A percentile compares a stretch with the other conserved stretches of the same genome.
Evolutionary conservation across 2,797 vertebrate species (phyloP).

Genomic region (Paguma larvata): DNA sequence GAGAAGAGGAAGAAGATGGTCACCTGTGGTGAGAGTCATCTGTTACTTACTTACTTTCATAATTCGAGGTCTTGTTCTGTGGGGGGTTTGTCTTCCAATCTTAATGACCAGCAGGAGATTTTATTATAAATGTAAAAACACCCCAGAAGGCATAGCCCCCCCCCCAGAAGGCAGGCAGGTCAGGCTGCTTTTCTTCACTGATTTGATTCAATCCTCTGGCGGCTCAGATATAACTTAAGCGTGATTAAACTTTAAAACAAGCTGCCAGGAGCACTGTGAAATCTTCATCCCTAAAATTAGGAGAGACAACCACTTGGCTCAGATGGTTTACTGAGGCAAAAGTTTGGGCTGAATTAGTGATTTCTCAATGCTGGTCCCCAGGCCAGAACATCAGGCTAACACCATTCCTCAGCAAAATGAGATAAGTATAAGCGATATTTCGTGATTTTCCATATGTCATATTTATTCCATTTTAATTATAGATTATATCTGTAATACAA

Average conservation of each 20-base stretch:
- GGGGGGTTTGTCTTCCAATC: conserved; percentile 21
- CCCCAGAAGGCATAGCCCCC: neutral
- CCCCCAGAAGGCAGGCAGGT: neutral
- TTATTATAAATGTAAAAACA: conserved; percentile 54
- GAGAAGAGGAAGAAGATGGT: neutral
- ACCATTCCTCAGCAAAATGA: neutral
- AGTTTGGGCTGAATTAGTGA: conserved; percentile 44
- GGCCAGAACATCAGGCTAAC: neutral
- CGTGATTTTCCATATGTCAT: neutral
- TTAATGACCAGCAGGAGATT: neutral
- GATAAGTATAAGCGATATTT: neutral
- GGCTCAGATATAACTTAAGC: conserved; percentile 34
- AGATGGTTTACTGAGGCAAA: conserved; percentile 53
- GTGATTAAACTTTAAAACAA: conserved; percentile 58
- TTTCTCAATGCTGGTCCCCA: neutral
- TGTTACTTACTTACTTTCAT: neutral
- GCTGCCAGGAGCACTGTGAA: conserved; percentile 66
- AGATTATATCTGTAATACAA: conserved; percentile 17
- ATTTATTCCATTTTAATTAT: conserved; percentile 68
- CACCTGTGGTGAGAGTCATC: neutral
- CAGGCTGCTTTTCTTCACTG: conserved; percentile 18
- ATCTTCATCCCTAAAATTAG: conserved; percentile 75
- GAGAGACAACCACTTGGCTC: conserved; percentile 1
- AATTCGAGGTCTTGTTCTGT: neutral
- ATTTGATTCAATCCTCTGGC: conserved; percentile 49